Percentiles rank a stretch among this genome's conserved stretches.
Evolutionary conservation across 2,113 vertebrate genomes (phyloP).

Genomic region (Embiotoca jacksoni): DNA sequence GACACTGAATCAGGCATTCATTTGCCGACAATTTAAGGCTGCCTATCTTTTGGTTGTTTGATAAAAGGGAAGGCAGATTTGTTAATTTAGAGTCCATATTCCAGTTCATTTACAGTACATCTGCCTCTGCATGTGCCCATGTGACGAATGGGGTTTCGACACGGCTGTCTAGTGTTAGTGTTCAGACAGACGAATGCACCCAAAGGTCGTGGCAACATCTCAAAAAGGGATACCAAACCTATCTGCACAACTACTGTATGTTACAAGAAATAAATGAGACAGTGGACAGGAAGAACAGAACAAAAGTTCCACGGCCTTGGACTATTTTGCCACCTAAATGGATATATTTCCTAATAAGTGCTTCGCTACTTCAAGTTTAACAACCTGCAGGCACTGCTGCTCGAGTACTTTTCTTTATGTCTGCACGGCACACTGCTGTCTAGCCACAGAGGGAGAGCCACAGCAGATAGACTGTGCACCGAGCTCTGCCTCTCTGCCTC

Average conservation of each 20-base stretch:
- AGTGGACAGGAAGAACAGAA: background rate
- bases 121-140: background rate
- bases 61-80: conserved; percentile 44
- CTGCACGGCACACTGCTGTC: conserved; percentile 7
- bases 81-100: conserved; percentile 53
- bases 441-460: conserved; percentile 5
- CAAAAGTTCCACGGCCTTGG: background rate
- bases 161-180: conserved; percentile 1
- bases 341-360: background rate
- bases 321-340: background rate
- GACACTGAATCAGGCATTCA: conserved; percentile 15
- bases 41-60: conserved; percentile 19
- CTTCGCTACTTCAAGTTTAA: background rate
- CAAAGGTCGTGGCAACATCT: conserved; percentile 20
- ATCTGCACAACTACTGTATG: background rate
- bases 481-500: background rate
- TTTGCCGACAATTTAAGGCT: conserved; percentile 9
- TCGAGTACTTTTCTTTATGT: conserved; percentile 32
- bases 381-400: background rate
- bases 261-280: conserved; percentile 4
- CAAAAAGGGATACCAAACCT: background rate
- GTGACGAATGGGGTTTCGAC: conserved; percentile 34
- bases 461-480: conserved; percentile 16
- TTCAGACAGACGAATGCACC: conserved; percentile 20
- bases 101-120: conserved; percentile 17